Evolutionary conservation across 2,888 invertebrate genomes (phyloP).

Genomic region (Halocaridina rubra): DNA sequence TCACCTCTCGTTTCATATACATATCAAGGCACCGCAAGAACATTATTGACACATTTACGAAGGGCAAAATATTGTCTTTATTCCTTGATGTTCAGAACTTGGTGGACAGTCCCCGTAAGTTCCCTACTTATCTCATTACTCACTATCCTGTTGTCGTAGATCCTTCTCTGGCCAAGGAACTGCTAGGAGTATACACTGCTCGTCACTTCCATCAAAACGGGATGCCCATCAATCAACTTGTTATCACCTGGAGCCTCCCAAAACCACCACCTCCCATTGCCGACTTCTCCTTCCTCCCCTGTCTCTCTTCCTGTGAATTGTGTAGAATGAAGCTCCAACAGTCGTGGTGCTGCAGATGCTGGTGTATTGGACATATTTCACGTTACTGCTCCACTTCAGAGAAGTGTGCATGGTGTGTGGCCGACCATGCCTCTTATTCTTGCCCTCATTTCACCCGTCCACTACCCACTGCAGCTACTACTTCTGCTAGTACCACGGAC

Average conservation of each 20-base stretch:
- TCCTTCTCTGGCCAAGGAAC: background rate
- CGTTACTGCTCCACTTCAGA: constrained; percentile 5
- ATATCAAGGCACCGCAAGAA: no score
- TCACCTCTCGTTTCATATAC: no score
- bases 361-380: constrained; percentile 3
- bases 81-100: no score
- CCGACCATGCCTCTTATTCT: background rate
- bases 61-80: no score
- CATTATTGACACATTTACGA: no score
- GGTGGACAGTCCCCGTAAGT: no score
- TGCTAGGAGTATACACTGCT: background rate
- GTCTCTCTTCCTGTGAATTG: constrained; percentile 5
- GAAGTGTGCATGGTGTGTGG: constrained; percentile 24
- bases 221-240: background rate
- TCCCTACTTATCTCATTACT: no score
- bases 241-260: background rate
- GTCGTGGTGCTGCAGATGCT: background rate
- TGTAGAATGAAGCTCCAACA: background rate
- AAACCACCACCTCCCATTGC: background rate
- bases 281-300: constrained; percentile 1
- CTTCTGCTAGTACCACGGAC: background rate
- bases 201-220: constrained; percentile 12
- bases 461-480: background rate
- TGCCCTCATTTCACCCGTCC: background rate
- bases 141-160: no score